A percentile compares a stretch with the other conserved stretches of the same genome.
Conservation (phyloP, 2,888 invertebrate genomes). For the Brenthis hecate region DNA sequence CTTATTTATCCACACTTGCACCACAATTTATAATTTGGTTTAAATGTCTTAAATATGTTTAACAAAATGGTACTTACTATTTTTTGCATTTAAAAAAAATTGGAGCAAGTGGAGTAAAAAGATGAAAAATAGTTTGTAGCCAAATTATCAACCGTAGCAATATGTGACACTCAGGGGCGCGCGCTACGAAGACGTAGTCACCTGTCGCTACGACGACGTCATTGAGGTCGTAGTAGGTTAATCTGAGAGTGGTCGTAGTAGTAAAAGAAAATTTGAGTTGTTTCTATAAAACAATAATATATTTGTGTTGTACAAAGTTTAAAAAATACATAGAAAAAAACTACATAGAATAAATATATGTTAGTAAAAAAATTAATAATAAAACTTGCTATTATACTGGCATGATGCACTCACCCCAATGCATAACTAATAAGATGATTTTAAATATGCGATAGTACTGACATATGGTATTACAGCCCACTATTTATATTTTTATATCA, state of each 20-base stretch:
- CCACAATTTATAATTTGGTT: no score
- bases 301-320: no score
- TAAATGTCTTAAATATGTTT: no score
- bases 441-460: slow-evolving; percentile 55
- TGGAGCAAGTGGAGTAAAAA: no score
- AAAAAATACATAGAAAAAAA: neutral
- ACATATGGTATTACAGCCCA: slow-evolving; percentile 56
- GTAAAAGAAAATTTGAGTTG: neutral
- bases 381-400: neutral
- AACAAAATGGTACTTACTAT: no score
- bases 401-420: slow-evolving; percentile 37
- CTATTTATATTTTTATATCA: neutral
- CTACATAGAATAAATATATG: neutral
- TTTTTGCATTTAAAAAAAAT: no score
- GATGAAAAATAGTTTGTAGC: no score
- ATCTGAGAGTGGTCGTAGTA: neutral
- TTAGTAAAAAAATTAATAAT: slow-evolving; percentile 6
- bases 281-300: no score
- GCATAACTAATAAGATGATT: slow-evolving; percentile 79
- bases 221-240: neutral
- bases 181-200: slow-evolving; percentile 27
- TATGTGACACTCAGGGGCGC: neutral
- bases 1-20: no score
- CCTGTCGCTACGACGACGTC: neutral
- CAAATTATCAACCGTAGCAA: neutral